A percentile compares a stretch with the other conserved stretches of the same genome.
Conservation (phyloP, 92 coral and sea anemone species). For the Isaurus tuberculatus region DNA sequence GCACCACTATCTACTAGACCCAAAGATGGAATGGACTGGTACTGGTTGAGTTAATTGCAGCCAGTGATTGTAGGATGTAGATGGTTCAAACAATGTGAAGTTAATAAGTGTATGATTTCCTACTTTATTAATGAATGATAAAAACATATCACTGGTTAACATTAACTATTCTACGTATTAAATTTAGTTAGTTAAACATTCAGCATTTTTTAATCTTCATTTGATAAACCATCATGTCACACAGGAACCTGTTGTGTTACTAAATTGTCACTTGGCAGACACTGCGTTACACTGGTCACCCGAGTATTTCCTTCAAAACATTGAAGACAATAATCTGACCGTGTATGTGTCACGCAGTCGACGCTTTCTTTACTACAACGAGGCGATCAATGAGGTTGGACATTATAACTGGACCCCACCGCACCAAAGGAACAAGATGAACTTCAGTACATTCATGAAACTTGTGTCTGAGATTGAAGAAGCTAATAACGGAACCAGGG, state of each 20-base stretch:
- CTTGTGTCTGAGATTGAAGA: constrained; percentile 27
- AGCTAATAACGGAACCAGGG: constrained; percentile 55
- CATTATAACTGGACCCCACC: constrained; percentile 61
- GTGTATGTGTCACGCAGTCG: constrained; percentile 60
- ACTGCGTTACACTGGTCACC: constrained; percentile 59
- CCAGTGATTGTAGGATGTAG: no score
- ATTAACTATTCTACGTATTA: background rate
- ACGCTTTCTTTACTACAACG: constrained; percentile 60
- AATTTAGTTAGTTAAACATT: background rate
- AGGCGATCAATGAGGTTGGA: constrained; percentile 33
- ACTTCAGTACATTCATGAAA: constrained; percentile 47
- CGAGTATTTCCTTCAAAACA: constrained; percentile 57
- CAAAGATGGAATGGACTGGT: no score
- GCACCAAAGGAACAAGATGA: constrained; percentile 49
- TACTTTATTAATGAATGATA: no score
- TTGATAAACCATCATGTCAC: background rate
- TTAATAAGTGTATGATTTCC: no score
- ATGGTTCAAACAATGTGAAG: no score
- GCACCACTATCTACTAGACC: no score
- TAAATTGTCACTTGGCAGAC: constrained; percentile 64
- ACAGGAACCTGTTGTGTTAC: constrained; percentile 57
- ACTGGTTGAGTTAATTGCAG: no score
- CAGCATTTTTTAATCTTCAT: background rate
- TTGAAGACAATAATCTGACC: constrained; percentile 49
- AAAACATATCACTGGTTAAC: no score